These are phyloP conservation scores for Hylia prasina DNA, from an alignment of 2,113 vertebrate species.

Conservation along the genomic window DNA sequence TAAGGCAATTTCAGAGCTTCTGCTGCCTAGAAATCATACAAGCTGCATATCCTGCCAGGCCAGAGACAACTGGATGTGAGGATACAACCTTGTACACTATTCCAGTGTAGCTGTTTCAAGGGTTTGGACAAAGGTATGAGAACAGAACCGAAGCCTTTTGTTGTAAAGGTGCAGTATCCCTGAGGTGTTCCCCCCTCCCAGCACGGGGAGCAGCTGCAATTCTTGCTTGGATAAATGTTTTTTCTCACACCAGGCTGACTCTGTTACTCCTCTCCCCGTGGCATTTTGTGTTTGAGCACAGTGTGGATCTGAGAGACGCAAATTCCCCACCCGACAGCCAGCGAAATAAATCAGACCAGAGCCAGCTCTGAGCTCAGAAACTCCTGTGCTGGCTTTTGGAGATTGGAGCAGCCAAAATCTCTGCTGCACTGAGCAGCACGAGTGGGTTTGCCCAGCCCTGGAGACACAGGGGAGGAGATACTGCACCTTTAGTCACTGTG, in stretches of 20 bases:
- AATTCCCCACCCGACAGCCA: background rate
- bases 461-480: constrained; percentile 1
- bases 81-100: background rate
- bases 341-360: background rate
- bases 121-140: constrained; percentile 20
- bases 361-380: background rate
- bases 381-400: background rate
- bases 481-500: constrained; percentile 27
- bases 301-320: background rate
- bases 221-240: background rate
- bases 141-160: background rate
- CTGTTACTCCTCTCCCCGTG: background rate
- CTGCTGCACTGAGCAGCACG: background rate
- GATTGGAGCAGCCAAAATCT: background rate
- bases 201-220: background rate
- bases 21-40: constrained; percentile 57
- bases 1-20: constrained; percentile 55
- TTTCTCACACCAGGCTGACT: background rate
- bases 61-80: constrained; percentile 47
- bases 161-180: constrained; percentile 62
- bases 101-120: background rate
- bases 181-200: background rate
- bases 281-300: background rate
- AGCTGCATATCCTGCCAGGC: constrained; percentile 40
- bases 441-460: background rate